Percentiles rank a stretch among this genome's conserved stretches.
phyloP scores from a whole-genome alignment of 2,888 invertebrate genomes.

The Drosophila quinaria region DNA sequence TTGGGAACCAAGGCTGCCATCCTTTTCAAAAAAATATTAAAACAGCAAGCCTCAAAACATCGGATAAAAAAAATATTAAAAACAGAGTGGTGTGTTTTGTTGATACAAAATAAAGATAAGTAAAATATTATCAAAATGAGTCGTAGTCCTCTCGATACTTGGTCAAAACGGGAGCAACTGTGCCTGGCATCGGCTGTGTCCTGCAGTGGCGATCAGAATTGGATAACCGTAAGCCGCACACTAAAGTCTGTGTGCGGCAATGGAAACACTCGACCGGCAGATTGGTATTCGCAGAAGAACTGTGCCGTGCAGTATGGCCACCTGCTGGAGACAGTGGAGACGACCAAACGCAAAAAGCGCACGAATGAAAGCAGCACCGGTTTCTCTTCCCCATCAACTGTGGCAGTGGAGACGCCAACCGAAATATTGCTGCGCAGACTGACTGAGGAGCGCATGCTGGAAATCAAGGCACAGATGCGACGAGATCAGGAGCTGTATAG shows the following conservation, averaged over 20 bases:
- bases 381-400: constrained; percentile 72
- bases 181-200: constrained; percentile 94
- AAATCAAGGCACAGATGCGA: constrained; percentile 90
- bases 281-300: constrained; percentile 96
- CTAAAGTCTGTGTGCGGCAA: constrained; percentile 90
- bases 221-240: constrained; percentile 87
- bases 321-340: constrained; percentile 95
- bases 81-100: too few relatives aligned
- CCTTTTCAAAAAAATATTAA: too few relatives aligned
- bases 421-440: constrained; percentile 92
- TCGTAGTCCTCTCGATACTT: constrained; percentile 91
- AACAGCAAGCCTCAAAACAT: too few relatives aligned
- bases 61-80: too few relatives aligned
- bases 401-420: constrained; percentile 88
- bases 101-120: too few relatives aligned
- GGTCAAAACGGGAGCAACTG: constrained; percentile 94
- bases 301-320: constrained; percentile 96
- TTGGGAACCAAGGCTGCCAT: too few relatives aligned
- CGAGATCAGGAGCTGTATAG: constrained; percentile 91
- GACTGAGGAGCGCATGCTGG: constrained; percentile 91
- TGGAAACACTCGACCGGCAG: constrained; percentile 86
- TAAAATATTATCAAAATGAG: constrained; percentile 86
- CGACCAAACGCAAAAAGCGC: constrained; percentile 86
- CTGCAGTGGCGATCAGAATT: constrained; percentile 96
- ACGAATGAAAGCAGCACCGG: constrained; percentile 57